These are phyloP conservation scores for Lepus oiostolus DNA, from an alignment of 2,797 vertebrate species.

Conservation along the genomic window DNA sequence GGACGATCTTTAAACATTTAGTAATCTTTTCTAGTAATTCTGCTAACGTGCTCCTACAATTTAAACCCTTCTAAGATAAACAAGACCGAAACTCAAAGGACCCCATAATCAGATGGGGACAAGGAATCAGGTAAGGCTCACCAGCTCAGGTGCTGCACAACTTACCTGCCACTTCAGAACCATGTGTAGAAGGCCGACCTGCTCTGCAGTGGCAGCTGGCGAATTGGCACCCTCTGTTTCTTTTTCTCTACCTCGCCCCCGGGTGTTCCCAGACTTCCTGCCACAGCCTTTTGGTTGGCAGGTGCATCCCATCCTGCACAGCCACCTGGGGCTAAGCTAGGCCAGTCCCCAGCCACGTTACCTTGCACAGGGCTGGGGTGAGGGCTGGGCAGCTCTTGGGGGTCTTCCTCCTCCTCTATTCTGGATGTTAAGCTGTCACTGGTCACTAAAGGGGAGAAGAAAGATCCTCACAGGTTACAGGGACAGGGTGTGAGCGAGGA, in stretches of 20 bases:
- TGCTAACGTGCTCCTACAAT: not conserved
- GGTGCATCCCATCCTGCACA: not conserved
- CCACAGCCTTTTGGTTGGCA: not conserved
- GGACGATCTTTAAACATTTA: not conserved
- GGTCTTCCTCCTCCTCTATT: not conserved
- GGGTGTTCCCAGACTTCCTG: not conserved
- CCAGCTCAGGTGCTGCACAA: fast-evolving
- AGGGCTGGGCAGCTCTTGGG: not conserved
- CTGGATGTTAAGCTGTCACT: not conserved
- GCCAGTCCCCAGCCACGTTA: not conserved
- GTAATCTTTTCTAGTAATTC: conserved; percentile 46
- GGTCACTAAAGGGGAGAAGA: conserved; percentile 20
- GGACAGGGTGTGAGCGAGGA: not conserved
- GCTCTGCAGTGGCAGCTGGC: not conserved
- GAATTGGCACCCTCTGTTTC: not conserved
- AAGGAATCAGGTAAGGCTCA: not conserved
- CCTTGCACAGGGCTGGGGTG: not conserved
- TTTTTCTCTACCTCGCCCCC: not conserved
- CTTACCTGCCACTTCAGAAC: not conserved
- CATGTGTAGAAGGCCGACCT: not conserved
- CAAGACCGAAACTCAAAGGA: not conserved
- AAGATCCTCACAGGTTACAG: not conserved
- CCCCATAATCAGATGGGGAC: not conserved
- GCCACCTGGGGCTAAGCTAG: not conserved
- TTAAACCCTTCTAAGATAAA: not conserved